Base-by-base conservation (phyloP, 2,797 vertebrate species). In the Margarornis squamiger region DNA sequence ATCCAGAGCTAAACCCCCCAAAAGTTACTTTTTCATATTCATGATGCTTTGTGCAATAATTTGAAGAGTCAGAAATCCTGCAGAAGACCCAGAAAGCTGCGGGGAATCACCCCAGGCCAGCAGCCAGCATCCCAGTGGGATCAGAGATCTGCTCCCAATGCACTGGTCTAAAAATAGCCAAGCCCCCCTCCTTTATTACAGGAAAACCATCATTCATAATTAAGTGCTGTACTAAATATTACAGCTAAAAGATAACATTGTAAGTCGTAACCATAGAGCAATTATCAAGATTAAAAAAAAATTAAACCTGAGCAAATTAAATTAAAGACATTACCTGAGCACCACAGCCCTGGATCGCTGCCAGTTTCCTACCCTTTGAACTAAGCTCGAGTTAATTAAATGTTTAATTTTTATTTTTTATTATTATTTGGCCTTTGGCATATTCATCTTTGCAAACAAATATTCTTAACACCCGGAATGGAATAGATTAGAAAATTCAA, bases 311-410 rank as follows among this genome's bases (percentile, higher is more conserved):
- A 94, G 97, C 96, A 97, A 97, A 97, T 97, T 96, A 97, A 98
- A 98, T 98, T 96, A 97, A 97, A 96, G 85, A 87, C 91, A 96
- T 97, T 96, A 98, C 97, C 96, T 98, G 95, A 68, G 57, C 97
- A 96, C 95, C 81, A 2, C 88, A 88, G 88, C 89, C 96, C 92
- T 97, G 98, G 98, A 97, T 97, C 80, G 41, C 97, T 97, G 97
- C 98, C 98, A 97, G 97, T 98, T 98, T 98, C 97, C 97, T 98
- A 97, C 97, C 98, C 97, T 98, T 98, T 97, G 97, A 97, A 97
- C 97, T 97, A 95, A 97, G 97, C 96, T 97, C 74, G 16, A 96
- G 96, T 97, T 98, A 97, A 98, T 98, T 98, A 98, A 97, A 97
- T 96, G 93, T 97, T 97, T 97, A 76, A 96, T 93, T 78, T 23